Evolutionary conservation across 2,797 vertebrate species (phyloP), one percentile per base, ranked within the genome.

Genomic region (Nyctalus aviator): DNA sequence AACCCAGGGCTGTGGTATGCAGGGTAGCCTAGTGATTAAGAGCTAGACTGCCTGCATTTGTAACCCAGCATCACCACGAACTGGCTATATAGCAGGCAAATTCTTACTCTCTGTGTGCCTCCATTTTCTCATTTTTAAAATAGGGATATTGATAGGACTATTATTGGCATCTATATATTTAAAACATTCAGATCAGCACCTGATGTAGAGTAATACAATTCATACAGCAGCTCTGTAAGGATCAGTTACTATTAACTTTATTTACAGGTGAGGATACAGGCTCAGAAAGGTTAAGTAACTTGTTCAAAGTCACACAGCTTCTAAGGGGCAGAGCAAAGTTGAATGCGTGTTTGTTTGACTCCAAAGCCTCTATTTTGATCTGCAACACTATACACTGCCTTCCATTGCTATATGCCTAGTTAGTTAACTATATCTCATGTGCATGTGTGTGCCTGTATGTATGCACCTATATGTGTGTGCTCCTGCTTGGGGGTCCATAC

Each of bases 41-140:
- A 92, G 50, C 32, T 78, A 76, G 25, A 55, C 37, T 48, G 21
- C 68, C 81, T 86, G 0, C 3, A 15, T 75, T 59, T 68, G 20
- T 15, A 27, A 76, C 48, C 44, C 41, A 71, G 8, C 41, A 18
- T 68, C 44, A 66, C 32, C 23, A 50, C 25, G 64, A 62, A 68
- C 46, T 87, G 44, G 23, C 62, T 85, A 6, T 75, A 15, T 73
- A 84, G 83, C 32, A 78, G 57, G 27, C 35, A 94, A 78, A 75
- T 79, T 88, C 59, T 88, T 32, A 75, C 37, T 41, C n/a, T 83
- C 18, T 76, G 77, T 88, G 20, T 75, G 62, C 37, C 53, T 94
- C 11, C 11, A 30, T 69, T 72, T 88, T 93, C 69, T 85, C 41
- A 62, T 84, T 90, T 84, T 57, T 90, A 76, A 94, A 88, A 93